Evolutionary conservation across 2,113 vertebrate species (phyloP), one percentile per base, ranked within the genome.

Genomic region (Malaclemys terrapin): DNA sequence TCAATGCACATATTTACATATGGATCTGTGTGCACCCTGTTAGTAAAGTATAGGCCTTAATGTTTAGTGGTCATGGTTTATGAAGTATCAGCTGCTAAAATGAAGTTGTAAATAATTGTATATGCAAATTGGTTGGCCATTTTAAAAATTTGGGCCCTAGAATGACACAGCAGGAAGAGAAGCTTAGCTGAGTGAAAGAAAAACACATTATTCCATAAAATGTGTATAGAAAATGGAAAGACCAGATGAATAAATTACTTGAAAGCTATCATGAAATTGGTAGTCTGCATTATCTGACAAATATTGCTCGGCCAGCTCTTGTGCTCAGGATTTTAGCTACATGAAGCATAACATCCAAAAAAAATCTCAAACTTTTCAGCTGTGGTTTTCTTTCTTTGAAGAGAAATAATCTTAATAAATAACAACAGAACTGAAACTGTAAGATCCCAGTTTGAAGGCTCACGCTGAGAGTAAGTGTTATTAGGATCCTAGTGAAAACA

Each of bases 201-300:
- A 87, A 93, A 78, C 1, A 20, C 2, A 8, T 3, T 75, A 13
- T 69, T 94, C 5, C 80, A 91, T 27, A 65, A 13, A 9, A 42
- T 89, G 89, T 8, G 75, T 93, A 22, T 0, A 10, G 56, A 57
- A 57, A 25, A 47, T 52, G 84, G 54, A 89, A 24, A 84, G 69
- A 89, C 93, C 91, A 89, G 16, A 14, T 27, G 29, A 95, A 69
- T n/a, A 69, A n/a, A 84, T n/a, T 94, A 2, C 13, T 91, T 95
- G 88, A 76, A 88, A 49, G 14, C 16, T 12, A 3, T 2, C 53
- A 59, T 31, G 76, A 80, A 12, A 69, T 80, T 83, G 53, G 38
- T 65, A n/a, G 81, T 25, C 16, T 89, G 13, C 16, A 59, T 17
- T 20, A 5, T 14, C 78, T 82, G 65, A 90, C 85, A 84, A 57